Conservation (phyloP, 2,113 vertebrate genomes). For the Murina feae region DNA sequence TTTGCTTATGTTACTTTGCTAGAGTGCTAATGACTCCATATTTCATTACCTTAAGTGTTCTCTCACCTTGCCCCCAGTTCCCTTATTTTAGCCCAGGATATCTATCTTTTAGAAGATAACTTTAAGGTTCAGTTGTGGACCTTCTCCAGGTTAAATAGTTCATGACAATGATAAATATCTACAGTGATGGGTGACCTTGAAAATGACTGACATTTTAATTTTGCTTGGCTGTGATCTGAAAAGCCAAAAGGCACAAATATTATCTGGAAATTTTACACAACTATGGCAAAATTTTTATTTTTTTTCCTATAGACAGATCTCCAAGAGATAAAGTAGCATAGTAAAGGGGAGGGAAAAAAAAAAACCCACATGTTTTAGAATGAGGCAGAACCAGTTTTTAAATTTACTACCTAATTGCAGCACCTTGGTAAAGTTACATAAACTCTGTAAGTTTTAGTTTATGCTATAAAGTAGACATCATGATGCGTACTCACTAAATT, state of each 20-base stretch:
- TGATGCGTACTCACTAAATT: not conserved
- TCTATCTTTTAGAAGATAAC: slow-evolving; percentile 46
- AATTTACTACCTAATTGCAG: not conserved
- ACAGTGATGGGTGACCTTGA: slow-evolving; percentile 29
- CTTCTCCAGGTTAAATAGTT: slow-evolving; percentile 50
- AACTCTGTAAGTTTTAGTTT: not conserved
- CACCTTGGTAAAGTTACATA: not conserved
- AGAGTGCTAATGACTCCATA: slow-evolving; percentile 23
- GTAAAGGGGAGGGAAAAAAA: not conserved
- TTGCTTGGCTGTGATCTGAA: slow-evolving; percentile 44
- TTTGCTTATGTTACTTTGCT: slow-evolving; percentile 9
- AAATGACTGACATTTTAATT: slow-evolving; percentile 70
- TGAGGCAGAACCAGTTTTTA: not conserved
- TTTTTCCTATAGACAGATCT: not conserved
- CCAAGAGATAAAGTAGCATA: not conserved
- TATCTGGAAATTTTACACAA: slow-evolving; percentile 13
- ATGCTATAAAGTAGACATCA: not conserved
- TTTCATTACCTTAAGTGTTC: slow-evolving; percentile 39
- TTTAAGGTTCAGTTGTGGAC: slow-evolving; percentile 31
- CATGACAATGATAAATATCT: slow-evolving; percentile 63
- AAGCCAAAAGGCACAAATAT: slow-evolving; percentile 49
- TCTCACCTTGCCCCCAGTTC: not conserved
- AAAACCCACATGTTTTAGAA: not conserved
- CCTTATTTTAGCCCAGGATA: slow-evolving; percentile 24
- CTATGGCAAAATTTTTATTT: not conserved